Evolutionary conservation across 2,888 invertebrate genomes (phyloP), one percentile per base, ranked within the genome.

Genomic region (Mimas tiliae): DNA sequence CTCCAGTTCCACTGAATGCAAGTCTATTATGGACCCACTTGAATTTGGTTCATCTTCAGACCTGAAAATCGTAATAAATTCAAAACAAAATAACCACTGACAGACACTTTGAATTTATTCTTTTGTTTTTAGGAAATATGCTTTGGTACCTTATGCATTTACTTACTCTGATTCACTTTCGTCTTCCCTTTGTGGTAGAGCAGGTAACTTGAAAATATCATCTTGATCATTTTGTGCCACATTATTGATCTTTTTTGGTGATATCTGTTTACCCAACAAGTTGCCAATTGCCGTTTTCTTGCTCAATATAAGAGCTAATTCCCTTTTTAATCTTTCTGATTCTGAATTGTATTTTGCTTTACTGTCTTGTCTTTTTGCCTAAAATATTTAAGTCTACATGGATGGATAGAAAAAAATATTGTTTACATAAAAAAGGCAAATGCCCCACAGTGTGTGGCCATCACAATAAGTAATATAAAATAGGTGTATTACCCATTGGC

Each of bases 1-100:
- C 66, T 96, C 95, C 27, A 98, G 95, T 91, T 99, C 97, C 51
- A 98, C 95, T 2, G 95, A 94, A 81, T 97, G 97, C 65, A 98
- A 90, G 85, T 98, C 95, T 72, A 93, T 82, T 51, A 85, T 82
- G 14, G 93, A 90, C 58, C 87, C 82, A 75, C 89, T 90, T 63
- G 90, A 87, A 68, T 81, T 84, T 72, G 83, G 78, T 68, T 91
- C 91, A 77, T 91, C 93, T 69, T 92, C 92, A 63, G 93, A 93
- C 63, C 93, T 93, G 71, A 62, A 79, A 79, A 65, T 72, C 62
- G 55, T 11, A 68, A 66, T 34, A 62, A 47, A 45, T 45, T 45
- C 12, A 45, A n/a, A 53, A 33, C 53, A 53, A 34, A 7, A 9
- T 1, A 50, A 50, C 16, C 6, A 16, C n/a, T 50, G 9, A 50